Base-by-base conservation (phyloP, 2,113 vertebrate genomes). In the Pelodiscus sinensis region DNA sequence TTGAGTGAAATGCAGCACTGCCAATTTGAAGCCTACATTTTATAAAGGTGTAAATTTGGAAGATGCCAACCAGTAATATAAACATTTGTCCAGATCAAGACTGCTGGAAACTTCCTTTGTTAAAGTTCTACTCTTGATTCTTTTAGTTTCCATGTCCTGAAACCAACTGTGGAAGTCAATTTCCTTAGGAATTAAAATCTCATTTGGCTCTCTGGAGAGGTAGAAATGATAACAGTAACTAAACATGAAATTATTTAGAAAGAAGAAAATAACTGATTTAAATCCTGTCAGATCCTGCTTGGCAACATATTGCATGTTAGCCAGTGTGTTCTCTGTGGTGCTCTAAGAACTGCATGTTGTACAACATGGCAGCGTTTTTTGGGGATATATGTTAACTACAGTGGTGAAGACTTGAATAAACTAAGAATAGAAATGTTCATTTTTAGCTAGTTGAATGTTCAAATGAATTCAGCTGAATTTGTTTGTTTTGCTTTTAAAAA, bases 1-100 rank as follows among this genome's bases (percentile, higher is more conserved):
- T 95, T 97, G 97, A 98, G 97, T 97, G 97, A 98, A 98, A 97
- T 98, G 98, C 92, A 97, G 9, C 95, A 19, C 91, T 96, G 96
- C 89, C 94, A 97, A 92, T 96, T 95, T 94, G 86, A 94, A 88
- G 91, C 87, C 77, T 95, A 87, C 85, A 85, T 94, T 98, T 98
- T 96, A 95, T 87, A 89, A 89, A 94, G 86, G 87, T 83, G 50
- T 95, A 91, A 89, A 94, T 84, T 95, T 96, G 58, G 91, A 87
- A 94, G 89, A 95, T 93, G 85, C 94, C 92, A 95, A 90, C 79
- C 88, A 89, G 87, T 77, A 24, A 12, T 88, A 85, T 75, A 89
- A 79, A 71, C 52, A 60, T 81, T 44, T 1, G 0, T 58, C 11
- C 78, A 79, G 68, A 38, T 88, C 58, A 93, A 90, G 88, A n/a